Evolutionary conservation across 2,113 vertebrate genomes (phyloP).

Genomic region (Oceanodroma tethys): DNA sequence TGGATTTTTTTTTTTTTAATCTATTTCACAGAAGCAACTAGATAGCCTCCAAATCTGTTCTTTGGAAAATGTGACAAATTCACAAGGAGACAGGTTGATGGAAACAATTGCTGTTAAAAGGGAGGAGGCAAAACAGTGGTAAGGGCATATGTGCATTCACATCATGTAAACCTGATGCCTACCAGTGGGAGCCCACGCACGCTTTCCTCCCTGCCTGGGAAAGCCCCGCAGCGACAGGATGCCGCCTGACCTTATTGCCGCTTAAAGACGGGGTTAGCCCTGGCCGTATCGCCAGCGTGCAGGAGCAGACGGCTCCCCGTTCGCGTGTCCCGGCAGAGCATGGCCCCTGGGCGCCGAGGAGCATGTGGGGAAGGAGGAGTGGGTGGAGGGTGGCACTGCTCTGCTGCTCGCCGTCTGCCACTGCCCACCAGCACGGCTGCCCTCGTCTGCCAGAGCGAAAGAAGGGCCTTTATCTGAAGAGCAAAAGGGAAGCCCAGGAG

Average conservation of each 20-base stretch:
- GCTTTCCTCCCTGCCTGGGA: neutral
- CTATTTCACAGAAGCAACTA: neutral
- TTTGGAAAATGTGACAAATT: neutral
- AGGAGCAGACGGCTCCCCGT: neutral
- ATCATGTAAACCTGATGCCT: neutral
- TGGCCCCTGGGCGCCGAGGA: neutral
- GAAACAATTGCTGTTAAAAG: neutral
- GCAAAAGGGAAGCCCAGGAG: neutral
- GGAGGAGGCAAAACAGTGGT: neutral
- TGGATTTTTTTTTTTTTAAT: neutral
- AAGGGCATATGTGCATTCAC: neutral
- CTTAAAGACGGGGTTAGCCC: neutral
- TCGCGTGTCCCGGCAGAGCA: accelerated
- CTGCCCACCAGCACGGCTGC: neutral
- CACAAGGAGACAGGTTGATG: neutral
- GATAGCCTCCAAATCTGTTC: neutral
- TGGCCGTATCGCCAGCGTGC: accelerated
- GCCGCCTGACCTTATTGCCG: neutral
- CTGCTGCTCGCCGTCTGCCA: neutral
- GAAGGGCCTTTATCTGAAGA: neutral
- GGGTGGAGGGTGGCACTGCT: neutral
- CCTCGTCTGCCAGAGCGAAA: neutral
- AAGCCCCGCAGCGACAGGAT: neutral
- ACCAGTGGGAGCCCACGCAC: neutral
- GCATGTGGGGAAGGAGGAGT: neutral